phyloP scores from a whole-genome alignment of 2,113 vertebrate species.

The Cranoglanis bouderius region DNA sequence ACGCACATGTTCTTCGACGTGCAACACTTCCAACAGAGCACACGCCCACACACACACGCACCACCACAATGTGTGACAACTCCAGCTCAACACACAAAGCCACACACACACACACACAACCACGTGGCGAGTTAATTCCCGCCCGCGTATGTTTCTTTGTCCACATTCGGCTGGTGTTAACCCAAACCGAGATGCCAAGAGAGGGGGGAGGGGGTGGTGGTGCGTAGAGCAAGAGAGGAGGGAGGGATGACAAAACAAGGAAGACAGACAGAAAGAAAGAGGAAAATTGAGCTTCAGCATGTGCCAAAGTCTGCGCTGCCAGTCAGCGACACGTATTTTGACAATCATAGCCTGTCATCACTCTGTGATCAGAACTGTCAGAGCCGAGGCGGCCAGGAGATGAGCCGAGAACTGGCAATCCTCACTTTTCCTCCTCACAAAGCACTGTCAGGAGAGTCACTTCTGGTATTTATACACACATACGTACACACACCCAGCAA shows the following conservation, averaged over 20 bases:
- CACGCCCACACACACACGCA: conserved; percentile 41
- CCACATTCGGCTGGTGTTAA: conserved; percentile 58
- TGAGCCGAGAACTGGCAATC: conserved; percentile 67
- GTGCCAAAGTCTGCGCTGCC: conserved; percentile 69
- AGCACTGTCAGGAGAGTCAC: conserved; percentile 57
- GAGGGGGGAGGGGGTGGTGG: conserved; percentile 18
- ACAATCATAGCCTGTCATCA: conserved; percentile 80
- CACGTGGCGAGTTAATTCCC: conserved; percentile 57
- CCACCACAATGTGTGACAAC: conserved; percentile 50
- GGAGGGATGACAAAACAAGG: conserved; percentile 41
- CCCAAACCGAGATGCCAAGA: conserved; percentile 55
- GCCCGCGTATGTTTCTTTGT: conserved; percentile 59
- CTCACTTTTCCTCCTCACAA: conserved; percentile 55
- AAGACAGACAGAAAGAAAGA: conserved; percentile 47
- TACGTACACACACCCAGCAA: conserved; percentile 62
- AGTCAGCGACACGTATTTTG: conserved; percentile 75
- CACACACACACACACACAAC: conserved; percentile 52
- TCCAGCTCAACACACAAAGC: conserved; percentile 54
- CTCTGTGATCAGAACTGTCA: conserved; percentile 79
- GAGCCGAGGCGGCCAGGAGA: conserved; percentile 70
- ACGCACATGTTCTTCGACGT: conserved; percentile 63
- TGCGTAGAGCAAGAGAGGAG: conserved; percentile 58
- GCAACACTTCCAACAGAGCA: conserved; percentile 64
- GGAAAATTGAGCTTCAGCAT: conserved; percentile 64
- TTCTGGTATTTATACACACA: conserved; percentile 73